These are phyloP conservation scores for Parasteatoda tepidariorum DNA, from an alignment of 1,140 invertebrate genomes.

Conservation along the genomic window DNA sequence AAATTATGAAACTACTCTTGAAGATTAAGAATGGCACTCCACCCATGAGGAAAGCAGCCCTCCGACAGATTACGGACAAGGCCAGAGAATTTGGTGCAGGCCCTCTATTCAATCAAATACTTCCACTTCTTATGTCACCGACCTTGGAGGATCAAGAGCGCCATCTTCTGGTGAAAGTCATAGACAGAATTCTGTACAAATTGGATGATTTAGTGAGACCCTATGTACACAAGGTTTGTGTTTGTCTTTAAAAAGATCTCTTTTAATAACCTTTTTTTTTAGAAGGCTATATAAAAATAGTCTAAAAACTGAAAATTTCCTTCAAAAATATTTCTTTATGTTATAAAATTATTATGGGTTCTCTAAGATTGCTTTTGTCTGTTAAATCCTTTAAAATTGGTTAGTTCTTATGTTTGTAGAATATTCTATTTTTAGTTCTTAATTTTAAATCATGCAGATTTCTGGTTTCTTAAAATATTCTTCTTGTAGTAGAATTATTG, in stretches of 20 bases:
- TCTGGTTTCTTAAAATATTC: too few species aligned
- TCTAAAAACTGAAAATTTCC: too few species aligned
- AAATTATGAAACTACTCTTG: constrained; percentile 98
- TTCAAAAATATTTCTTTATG: too few species aligned
- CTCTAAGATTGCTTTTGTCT: too few species aligned
- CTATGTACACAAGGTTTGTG: constrained; percentile 94
- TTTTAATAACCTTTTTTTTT: too few species aligned
- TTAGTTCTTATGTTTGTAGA: too few species aligned
- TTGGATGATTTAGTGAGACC: constrained; percentile 98
- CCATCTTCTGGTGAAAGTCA: constrained; percentile 99
- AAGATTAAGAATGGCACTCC: constrained; percentile 99
- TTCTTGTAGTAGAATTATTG: too few species aligned
- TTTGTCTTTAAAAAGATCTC: neutral
- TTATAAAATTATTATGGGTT: too few species aligned
- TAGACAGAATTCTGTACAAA: constrained; percentile 98
- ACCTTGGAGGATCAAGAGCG: constrained; percentile 99
- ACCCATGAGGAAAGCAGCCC: constrained; percentile 97
- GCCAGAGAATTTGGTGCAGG: constrained; percentile 98
- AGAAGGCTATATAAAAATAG: too few species aligned
- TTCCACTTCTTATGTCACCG: constrained; percentile 98
- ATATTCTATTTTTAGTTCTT: too few species aligned
- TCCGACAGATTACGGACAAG: constrained; percentile 98
- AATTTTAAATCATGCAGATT: too few species aligned
- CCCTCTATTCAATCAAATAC: constrained; percentile 98
- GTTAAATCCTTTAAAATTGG: too few species aligned